Conservation (phyloP, 1,140 invertebrate species). For the Aphidius ervi region DNA sequence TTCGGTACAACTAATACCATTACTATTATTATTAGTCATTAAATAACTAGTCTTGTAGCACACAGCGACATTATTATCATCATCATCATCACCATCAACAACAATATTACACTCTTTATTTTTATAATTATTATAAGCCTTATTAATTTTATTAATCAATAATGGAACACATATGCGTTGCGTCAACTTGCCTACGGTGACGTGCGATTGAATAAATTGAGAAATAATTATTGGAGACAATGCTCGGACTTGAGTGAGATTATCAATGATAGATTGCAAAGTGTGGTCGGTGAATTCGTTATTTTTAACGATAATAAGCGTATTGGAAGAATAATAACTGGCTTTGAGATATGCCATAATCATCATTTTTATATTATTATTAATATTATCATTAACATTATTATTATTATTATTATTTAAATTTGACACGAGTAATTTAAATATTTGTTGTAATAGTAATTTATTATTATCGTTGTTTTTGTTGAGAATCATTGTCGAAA, state of each 20-base stretch:
- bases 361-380: too few relatives aligned
- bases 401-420: too few relatives aligned
- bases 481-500: neutral
- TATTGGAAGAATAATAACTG: conserved; percentile 52
- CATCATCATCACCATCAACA: conserved; percentile 23
- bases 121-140: conserved; percentile 35
- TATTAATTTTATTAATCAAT: conserved; percentile 40
- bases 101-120: conserved; percentile 30
- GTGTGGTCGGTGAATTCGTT: conserved; percentile 48
- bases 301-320: conserved; percentile 52
- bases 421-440: conserved; percentile 20
- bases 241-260: conserved; percentile 36
- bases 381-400: too few relatives aligned
- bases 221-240: conserved; percentile 27
- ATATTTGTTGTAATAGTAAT: too few relatives aligned
- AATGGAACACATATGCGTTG: conserved; percentile 56
- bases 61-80: conserved; percentile 39
- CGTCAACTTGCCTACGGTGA: conserved; percentile 49
- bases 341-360: conserved; percentile 25
- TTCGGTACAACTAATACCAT: conserved; percentile 54
- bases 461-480: conserved; percentile 20
- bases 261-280: conserved; percentile 43
- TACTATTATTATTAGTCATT: conserved; percentile 47
- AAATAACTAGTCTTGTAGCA: conserved; percentile 48
- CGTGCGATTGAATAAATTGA: conserved; percentile 30